Evolutionary conservation across 2,113 vertebrate genomes (phyloP).

Genomic region (Chlorodrepanis virens): DNA sequence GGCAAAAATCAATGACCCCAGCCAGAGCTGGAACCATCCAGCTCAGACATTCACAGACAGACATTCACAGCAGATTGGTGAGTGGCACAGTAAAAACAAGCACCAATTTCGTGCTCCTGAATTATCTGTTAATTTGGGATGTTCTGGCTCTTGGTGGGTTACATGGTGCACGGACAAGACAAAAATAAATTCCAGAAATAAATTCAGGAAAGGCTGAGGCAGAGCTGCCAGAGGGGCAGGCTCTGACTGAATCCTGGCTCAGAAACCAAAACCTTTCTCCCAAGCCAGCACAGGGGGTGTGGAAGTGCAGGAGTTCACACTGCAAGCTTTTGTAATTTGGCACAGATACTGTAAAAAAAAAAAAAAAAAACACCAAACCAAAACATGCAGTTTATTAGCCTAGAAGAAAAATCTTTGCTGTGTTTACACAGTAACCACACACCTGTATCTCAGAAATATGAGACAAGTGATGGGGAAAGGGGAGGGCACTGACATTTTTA

Average conservation of each 20-base stretch:
- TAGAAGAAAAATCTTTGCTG: background rate
- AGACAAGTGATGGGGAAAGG: constrained; percentile 22
- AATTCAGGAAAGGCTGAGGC: background rate
- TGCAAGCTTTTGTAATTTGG: background rate
- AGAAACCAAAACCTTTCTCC: background rate
- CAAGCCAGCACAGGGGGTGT: background rate
- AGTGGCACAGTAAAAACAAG: background rate
- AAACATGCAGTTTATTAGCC: background rate
- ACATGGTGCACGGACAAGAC: rapidly evolving
- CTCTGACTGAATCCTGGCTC: background rate
- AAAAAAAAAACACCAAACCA: background rate
- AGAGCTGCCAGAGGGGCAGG: background rate
- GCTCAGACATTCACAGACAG: background rate
- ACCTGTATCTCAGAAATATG: constrained; percentile 31
- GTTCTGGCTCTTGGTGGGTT: background rate
- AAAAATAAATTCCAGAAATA: background rate
- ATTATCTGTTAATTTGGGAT: background rate
- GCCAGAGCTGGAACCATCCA: background rate
- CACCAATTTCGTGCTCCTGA: background rate
- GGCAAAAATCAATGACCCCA: background rate
- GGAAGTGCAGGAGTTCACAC: constrained; percentile 20
- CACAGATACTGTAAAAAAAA: background rate
- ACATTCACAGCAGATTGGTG: background rate
- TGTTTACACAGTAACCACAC: constrained; percentile 48
- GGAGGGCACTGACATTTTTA: constrained; percentile 40